These are phyloP conservation scores for Lasius fuliginosus DNA, from an alignment of 2,888 invertebrate species.

Conservation along the genomic window DNA sequence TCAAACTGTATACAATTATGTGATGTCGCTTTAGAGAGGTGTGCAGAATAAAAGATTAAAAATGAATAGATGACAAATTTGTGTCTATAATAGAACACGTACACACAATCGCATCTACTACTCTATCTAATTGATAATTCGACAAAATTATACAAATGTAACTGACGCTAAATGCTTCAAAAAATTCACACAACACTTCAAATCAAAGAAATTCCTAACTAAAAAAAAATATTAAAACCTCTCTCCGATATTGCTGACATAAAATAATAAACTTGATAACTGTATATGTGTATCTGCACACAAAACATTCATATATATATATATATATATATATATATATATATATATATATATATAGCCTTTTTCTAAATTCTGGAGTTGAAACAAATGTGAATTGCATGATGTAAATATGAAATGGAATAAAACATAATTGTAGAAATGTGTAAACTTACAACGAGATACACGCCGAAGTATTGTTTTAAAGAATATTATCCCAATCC, in stretches of 20 bases:
- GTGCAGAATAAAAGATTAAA: neutral
- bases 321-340: neutral
- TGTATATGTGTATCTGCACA: slow-evolving; percentile 2
- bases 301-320: neutral
- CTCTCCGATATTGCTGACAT: neutral
- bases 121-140: neutral
- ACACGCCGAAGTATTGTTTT: slow-evolving; percentile 37
- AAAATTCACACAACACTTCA: slow-evolving; percentile 1
- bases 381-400: slow-evolving; percentile 39
- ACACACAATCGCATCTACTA: too few relatives aligned
- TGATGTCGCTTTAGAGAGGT: neutral
- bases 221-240: slow-evolving; percentile 28
- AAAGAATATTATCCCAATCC: slow-evolving; percentile 89
- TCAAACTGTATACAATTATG: neutral
- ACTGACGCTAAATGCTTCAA: neutral
- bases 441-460: slow-evolving; percentile 54
- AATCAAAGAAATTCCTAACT: neutral
- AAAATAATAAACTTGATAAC: slow-evolving; percentile 28
- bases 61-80: too few relatives aligned
- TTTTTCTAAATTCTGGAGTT: slow-evolving; percentile 34
- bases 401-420: slow-evolving; percentile 63
- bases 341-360: neutral
- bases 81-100: too few relatives aligned
- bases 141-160: neutral
- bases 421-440: slow-evolving; percentile 47